These are phyloP conservation scores for Masnerella sp. DNA, from an alignment of 2,888 invertebrate genomes.

Conservation along the genomic window DNA sequence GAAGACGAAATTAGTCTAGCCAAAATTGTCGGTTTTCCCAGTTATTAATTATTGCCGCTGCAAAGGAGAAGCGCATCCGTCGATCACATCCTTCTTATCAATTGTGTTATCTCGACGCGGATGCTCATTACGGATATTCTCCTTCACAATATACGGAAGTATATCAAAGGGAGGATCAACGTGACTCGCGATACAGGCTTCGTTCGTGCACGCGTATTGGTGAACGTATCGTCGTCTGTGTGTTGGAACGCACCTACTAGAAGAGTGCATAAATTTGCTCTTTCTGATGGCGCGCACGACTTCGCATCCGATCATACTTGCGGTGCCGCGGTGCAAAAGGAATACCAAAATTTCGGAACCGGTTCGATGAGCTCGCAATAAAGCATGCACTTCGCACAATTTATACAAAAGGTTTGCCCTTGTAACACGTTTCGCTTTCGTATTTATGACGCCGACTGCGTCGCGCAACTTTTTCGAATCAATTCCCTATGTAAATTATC, in stretches of 20 bases:
- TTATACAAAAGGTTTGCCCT: constrained; percentile 36
- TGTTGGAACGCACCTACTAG: constrained; percentile 13
- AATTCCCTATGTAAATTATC: constrained; percentile 25
- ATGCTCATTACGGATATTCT: constrained; percentile 26
- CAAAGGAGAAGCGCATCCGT: constrained; percentile 7
- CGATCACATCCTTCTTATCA: constrained; percentile 28
- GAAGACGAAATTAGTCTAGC: too few species aligned
- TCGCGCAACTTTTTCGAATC: constrained; percentile 24
- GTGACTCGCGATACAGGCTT: constrained; percentile 4
- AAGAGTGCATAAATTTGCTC: constrained; percentile 30
- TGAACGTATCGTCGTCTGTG: not conserved
- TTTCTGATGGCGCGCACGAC: constrained; percentile 18
- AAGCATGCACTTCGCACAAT: constrained; percentile 36
- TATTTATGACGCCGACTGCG: constrained; percentile 24
- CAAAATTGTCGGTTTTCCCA: too few species aligned
- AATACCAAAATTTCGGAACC: constrained; percentile 41
- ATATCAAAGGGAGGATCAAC: constrained; percentile 22
- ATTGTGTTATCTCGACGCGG: constrained; percentile 23
- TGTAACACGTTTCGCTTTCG: constrained; percentile 25
- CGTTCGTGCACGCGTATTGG: not conserved
- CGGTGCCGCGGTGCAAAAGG: constrained; percentile 23
- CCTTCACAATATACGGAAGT: constrained; percentile 18
- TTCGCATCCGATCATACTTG: constrained; percentile 36
- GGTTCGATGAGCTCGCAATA: constrained; percentile 43
- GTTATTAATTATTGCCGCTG: not conserved